A percentile compares a stretch with the other conserved stretches of the same genome.
phyloP scores from a whole-genome alignment of 23 tunicate species.

The Halocynthia roretzi region DNA sequence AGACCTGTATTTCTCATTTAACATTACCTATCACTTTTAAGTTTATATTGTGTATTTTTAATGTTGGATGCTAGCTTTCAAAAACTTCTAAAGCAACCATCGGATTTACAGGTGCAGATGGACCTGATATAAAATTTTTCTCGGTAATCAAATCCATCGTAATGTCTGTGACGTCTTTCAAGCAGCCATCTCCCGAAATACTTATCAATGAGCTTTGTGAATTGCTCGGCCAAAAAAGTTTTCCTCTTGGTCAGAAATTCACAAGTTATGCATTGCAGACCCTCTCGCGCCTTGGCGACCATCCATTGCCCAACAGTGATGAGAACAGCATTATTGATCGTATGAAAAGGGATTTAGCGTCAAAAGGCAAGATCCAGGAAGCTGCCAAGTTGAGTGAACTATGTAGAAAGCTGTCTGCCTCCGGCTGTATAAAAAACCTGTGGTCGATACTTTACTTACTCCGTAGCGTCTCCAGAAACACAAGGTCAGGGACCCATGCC shows the following conservation, averaged over 20 bases:
- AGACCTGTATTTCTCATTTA: too few species aligned
- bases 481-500: conserved; percentile 35
- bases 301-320: conserved; percentile 63
- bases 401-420: conserved; percentile 52
- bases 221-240: conserved; percentile 7
- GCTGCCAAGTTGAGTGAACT: conserved; percentile 54
- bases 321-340: conserved; percentile 49
- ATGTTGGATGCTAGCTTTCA: too few species aligned
- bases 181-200: conserved; percentile 36
- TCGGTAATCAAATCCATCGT: too few species aligned
- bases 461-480: conserved; percentile 30
- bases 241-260: conserved; percentile 13
- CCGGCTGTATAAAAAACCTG: conserved; percentile 35
- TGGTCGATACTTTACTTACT: conserved; percentile 71
- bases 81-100: too few species aligned
- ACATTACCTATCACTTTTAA: too few species aligned
- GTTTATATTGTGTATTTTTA: too few species aligned
- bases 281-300: conserved; percentile 41
- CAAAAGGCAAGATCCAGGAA: conserved; percentile 41
- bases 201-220: conserved; percentile 27
- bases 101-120: too few species aligned
- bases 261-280: conserved; percentile 48
- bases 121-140: too few species aligned
- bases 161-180: neutral
- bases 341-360: conserved; percentile 52